Percentiles rank a stretch among this genome's conserved stretches.
Conservation (phyloP, 2,113 vertebrate genomes). For the Orycteropus afer region DNA sequence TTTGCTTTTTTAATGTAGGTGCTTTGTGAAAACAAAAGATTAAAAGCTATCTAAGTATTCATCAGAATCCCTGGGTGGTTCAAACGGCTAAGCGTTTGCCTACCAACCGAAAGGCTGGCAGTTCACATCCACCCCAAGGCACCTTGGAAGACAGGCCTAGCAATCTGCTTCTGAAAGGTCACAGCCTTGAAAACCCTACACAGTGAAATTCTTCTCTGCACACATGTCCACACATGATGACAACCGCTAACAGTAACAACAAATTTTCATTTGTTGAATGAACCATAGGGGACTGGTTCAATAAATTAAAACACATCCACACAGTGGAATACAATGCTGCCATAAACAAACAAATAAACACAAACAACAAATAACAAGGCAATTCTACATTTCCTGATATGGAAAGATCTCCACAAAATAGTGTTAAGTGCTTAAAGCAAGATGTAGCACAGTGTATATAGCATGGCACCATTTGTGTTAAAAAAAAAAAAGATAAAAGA, state of each 20-base stretch:
- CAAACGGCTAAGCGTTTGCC: background rate
- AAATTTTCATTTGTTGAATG: too few species aligned
- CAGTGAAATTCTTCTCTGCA: background rate
- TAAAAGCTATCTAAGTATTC: background rate
- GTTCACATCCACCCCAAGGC: too few species aligned
- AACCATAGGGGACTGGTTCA: background rate
- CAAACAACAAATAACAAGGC: background rate
- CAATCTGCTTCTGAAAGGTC: background rate
- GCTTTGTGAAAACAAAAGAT: conserved; percentile 19
- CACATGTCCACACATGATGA: background rate
- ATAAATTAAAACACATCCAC: background rate
- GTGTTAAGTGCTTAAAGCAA: background rate
- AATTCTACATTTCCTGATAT: background rate
- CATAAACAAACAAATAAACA: conserved; percentile 36
- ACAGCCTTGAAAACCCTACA: background rate
- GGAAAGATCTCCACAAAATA: background rate
- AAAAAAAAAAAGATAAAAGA: background rate
- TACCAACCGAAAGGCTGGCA: background rate
- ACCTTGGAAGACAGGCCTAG: background rate
- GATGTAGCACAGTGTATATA: background rate
- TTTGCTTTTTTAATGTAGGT: conserved; percentile 28
- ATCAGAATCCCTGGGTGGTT: background rate
- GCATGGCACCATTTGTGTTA: background rate
- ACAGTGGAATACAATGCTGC: background rate
- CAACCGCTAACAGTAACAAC: background rate